Evolutionary conservation across 2,888 invertebrate species (phyloP).

Genomic region (Epinotia bilunana): DNA sequence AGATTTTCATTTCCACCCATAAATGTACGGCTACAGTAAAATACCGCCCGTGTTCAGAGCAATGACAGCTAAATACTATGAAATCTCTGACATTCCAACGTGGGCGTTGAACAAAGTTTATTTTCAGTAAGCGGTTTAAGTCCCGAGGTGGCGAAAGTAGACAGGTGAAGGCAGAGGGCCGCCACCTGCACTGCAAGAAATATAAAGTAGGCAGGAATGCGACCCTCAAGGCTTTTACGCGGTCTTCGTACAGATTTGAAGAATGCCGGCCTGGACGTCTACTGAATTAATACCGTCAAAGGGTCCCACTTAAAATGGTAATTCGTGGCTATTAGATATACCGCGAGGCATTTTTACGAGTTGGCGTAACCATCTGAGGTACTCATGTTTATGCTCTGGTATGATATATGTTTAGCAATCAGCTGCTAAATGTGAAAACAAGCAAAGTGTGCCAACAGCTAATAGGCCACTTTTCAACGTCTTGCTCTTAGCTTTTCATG

Average conservation of each 20-base stretch:
- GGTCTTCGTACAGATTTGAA: slow-evolving; percentile 40
- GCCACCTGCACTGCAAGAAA: slow-evolving; percentile 44
- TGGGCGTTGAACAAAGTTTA: slow-evolving; percentile 62
- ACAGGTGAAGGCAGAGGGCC: slow-evolving; percentile 64
- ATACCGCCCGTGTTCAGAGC: slow-evolving; percentile 43
- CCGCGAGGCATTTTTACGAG: slow-evolving; percentile 16
- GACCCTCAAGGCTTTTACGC: slow-evolving; percentile 34
- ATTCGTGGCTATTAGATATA: slow-evolving; percentile 22
- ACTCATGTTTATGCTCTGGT: slow-evolving; percentile 14
- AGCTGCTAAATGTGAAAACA: slow-evolving; percentile 13
- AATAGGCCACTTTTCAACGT: slow-evolving; percentile 36
- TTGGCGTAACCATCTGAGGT: neutral
- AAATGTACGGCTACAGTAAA: slow-evolving; percentile 36
- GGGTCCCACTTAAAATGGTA: slow-evolving; percentile 37
- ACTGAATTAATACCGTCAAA: slow-evolving; percentile 30
- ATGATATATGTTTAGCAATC: slow-evolving; percentile 34
- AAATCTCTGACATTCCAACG: slow-evolving; percentile 60
- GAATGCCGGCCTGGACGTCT: slow-evolving; percentile 33
- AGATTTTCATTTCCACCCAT: slow-evolving; percentile 34
- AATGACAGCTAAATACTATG: slow-evolving; percentile 61
- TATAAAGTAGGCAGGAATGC: slow-evolving; percentile 44
- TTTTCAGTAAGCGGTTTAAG: slow-evolving; percentile 66
- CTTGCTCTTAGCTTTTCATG: slow-evolving; percentile 15
- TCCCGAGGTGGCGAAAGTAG: slow-evolving; percentile 49
- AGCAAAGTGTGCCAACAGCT: slow-evolving; percentile 30